Percentiles rank a stretch among this genome's conserved stretches.
Evolutionary conservation across 2,113 vertebrate species (phyloP).

Genomic region (Pseudois nayaur): DNA sequence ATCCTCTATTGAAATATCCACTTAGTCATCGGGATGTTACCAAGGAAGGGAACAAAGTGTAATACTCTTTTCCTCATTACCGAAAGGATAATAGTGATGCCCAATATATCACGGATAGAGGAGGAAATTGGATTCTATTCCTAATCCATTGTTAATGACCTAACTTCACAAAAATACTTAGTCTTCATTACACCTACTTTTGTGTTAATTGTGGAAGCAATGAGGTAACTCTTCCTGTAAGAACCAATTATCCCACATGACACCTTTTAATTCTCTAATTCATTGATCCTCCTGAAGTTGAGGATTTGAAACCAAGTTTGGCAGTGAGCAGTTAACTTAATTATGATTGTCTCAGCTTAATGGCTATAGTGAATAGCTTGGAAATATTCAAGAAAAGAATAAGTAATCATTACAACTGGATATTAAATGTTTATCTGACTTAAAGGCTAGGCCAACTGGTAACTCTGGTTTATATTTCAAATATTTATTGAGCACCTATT

Average conservation of each 20-base stretch:
- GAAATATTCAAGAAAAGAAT: slow-evolving; percentile 6
- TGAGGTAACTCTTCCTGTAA: slow-evolving; percentile 68
- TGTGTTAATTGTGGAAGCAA: slow-evolving; percentile 75
- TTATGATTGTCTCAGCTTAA: slow-evolving; percentile 37
- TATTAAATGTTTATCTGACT: neutral
- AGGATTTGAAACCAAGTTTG: slow-evolving; percentile 51
- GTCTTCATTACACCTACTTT: slow-evolving; percentile 76
- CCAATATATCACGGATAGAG: slow-evolving; percentile 73
- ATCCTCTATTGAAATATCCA: slow-evolving; percentile 27
- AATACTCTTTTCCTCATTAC: slow-evolving; percentile 63
- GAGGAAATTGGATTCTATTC: slow-evolving; percentile 79
- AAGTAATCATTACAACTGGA: neutral
- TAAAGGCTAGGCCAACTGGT: neutral
- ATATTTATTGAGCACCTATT: slow-evolving; percentile 13
- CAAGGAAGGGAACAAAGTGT: slow-evolving; percentile 54
- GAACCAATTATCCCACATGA: slow-evolving; percentile 64
- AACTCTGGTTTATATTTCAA: neutral
- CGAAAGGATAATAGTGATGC: slow-evolving; percentile 58
- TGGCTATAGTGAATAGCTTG: neutral
- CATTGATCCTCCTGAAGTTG: slow-evolving; percentile 57
- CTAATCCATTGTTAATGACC: slow-evolving; percentile 80
- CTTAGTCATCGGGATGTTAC: slow-evolving; percentile 46
- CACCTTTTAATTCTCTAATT: slow-evolving; percentile 70
- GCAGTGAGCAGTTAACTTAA: slow-evolving; percentile 14
- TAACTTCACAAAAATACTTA: slow-evolving; percentile 78